These are phyloP conservation scores for Mythimna pallens DNA, from an alignment of 2,888 invertebrate species.

Conservation along the genomic window DNA sequence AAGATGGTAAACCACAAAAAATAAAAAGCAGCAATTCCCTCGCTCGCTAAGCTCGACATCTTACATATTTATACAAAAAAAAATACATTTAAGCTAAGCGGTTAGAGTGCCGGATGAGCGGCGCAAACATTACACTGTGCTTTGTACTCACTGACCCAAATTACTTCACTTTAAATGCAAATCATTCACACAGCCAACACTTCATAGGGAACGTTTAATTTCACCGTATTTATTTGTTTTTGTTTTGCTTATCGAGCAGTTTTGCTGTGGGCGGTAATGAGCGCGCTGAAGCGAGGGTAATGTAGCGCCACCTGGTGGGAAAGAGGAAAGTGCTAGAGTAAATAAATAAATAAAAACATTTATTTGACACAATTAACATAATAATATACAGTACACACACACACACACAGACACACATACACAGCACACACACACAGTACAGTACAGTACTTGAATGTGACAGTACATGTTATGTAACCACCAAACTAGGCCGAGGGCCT, in stretches of 20 bases:
- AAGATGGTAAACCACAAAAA: constrained; percentile 16
- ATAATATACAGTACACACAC: too few species aligned
- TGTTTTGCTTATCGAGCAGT: constrained; percentile 37
- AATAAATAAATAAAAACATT: too few species aligned
- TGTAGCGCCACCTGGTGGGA: constrained; percentile 13
- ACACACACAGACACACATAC: too few species aligned
- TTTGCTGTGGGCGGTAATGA: constrained; percentile 25
- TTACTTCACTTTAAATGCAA: constrained; percentile 86
- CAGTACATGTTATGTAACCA: too few species aligned
- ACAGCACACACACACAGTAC: too few species aligned
- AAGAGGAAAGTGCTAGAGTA: not conserved
- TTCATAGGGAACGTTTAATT: constrained; percentile 49
- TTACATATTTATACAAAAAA: constrained; percentile 32
- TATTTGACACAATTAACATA: too few species aligned
- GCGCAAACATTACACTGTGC: constrained; percentile 69
- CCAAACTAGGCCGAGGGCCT: too few species aligned
- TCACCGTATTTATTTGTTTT: constrained; percentile 52
- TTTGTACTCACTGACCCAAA: constrained; percentile 79
- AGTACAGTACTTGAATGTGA: too few species aligned
- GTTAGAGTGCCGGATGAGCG: constrained; percentile 57
- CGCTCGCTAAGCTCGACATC: constrained; percentile 11
- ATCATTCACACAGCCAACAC: constrained; percentile 72
- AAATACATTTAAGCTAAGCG: constrained; percentile 54
- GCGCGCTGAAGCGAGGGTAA: constrained; percentile 10
- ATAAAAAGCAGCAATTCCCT: constrained; percentile 21